phyloP scores from a whole-genome alignment of 2,888 invertebrate species.

The Watsonalla cultraria region DNA sequence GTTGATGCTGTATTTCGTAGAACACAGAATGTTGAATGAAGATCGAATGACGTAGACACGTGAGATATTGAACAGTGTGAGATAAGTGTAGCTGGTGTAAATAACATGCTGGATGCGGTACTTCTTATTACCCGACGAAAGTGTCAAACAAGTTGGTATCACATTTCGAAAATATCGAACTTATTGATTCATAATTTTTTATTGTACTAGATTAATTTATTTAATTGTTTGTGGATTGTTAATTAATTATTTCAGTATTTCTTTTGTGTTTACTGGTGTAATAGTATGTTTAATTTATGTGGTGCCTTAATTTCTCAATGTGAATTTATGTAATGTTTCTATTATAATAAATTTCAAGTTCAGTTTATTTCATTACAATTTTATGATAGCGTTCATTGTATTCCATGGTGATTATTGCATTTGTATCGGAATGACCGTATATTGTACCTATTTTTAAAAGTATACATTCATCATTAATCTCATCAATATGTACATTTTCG shows the following conservation, averaged over 20 bases:
- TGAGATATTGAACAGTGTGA: slow-evolving; percentile 26
- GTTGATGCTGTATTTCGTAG: slow-evolving; percentile 57
- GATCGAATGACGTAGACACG: slow-evolving; percentile 38
- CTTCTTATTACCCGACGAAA: slow-evolving; percentile 21
- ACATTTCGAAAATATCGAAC: slow-evolving; percentile 30
- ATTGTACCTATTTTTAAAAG: slow-evolving; percentile 24
- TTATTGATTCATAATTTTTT: slow-evolving; percentile 27
- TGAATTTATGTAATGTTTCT: slow-evolving; percentile 38
- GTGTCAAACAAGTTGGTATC: slow-evolving; percentile 47
- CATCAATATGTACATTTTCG: slow-evolving; percentile 48
- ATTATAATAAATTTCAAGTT: slow-evolving; percentile 11
- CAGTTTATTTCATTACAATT: slow-evolving; percentile 30
- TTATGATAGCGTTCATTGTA: slow-evolving; percentile 10
- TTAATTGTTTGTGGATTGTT: slow-evolving; percentile 41
- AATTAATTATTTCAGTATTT: slow-evolving; percentile 58
- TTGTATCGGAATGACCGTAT: slow-evolving; percentile 27
- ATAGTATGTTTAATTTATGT: slow-evolving; percentile 60
- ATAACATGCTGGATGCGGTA: slow-evolving; percentile 40
- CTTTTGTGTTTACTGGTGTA: slow-evolving; percentile 54
- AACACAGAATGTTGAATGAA: slow-evolving; percentile 24
- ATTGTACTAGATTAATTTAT: slow-evolving; percentile 26
- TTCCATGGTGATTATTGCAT: slow-evolving; percentile 25
- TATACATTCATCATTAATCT: slow-evolving; percentile 36
- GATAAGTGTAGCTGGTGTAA: slow-evolving; percentile 35
- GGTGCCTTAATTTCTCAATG: slow-evolving; percentile 69